Evolutionary conservation across 2,797 vertebrate genomes (phyloP), one percentile per base, ranked within the genome.

Genomic region (Thunnus albacares): DNA sequence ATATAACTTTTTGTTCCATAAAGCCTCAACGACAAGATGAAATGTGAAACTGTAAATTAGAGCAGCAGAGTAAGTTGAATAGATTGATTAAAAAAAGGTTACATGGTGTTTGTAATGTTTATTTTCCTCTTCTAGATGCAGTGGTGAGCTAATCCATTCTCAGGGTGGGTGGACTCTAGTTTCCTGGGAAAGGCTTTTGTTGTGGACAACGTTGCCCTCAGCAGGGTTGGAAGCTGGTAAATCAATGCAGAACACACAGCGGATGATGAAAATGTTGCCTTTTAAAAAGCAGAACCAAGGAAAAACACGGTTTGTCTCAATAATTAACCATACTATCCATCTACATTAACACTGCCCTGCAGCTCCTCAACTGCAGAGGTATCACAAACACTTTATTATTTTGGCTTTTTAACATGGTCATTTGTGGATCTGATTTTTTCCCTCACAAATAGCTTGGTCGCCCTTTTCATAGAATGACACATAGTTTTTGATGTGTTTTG

Each of bases 71-170:
- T 45, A 60, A 51, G 71, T 45, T 10, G n/a, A 83, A 66, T 60
- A 51, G 28, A 53, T 72, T 33, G 6, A 60, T 67, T 3, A 30
- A 30, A 0, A 61, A 83, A 82, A 73, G 75, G 80, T 81, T 63
- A 78, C 5, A 41, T 14, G 10, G 30, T 35, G 53, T 45, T 51
- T 65, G 30, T 51, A 24, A 52, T 75, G 65, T 74, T 69, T 77
- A 52, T 82, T 75, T 68, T 74, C 18, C 59, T 51, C 24, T 69
- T 14, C 17, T 18, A 15, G 30, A 35, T 64, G 68, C 68, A 17
- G 60, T 3, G 14, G 38, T 8, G 62, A 71, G 57, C 33, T 68
- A 47, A 83, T 80, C 59, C 52, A 41, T 62, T 75, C 13, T 24
- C 14, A 11, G 33, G 47, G 30, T 70, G 51, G 71, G 55, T 52